Evolutionary conservation across 2,888 invertebrate species (phyloP), one percentile per base, ranked within the genome.

Genomic region (Philaethria dido): DNA sequence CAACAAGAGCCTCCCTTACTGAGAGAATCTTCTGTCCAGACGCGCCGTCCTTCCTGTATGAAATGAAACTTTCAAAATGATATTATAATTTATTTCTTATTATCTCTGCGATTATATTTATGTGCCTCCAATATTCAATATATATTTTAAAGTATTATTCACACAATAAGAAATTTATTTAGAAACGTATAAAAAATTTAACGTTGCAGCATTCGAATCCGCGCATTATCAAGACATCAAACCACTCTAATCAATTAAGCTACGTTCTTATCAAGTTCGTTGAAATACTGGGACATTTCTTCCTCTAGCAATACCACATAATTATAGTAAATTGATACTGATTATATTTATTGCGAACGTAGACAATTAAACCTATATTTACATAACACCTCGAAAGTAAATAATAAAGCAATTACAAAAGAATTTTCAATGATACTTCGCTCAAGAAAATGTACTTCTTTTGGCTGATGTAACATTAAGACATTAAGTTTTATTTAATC

Each of bases 271-370:
- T n/a, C n/a, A n/a, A n/a, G n/a, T n/a, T n/a, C n/a, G n/a, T n/a
- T n/a, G n/a, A n/a, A n/a, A n/a, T n/a, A n/a, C n/a, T n/a, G n/a
- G n/a, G n/a, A n/a, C 87, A 86, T 80, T 78, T 73, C 76, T 75
- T 75, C 88, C 89, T 89, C 89, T 87, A 84, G 88, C 88, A 80
- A 87, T 83, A 87, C 77, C 77, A 77, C 82, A 81, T 78, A 81
- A 79, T 86, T 84, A 82, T 80, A 80, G 77, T 74, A 74, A n/a
- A 78, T 77, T 82, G 78, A 45, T 47, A 61, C 55, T 59, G 42
- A 68, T 68, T 36, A 59, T 78, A 79, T 80, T 74, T 74, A 77
- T 62, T 22, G 36, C 45, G 22, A 39, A 68, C 48, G 20, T 47
- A 25, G 55, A 68, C 45, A 62, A 62, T 62, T 67, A 57, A 62